Evolutionary conservation across 2,888 invertebrate genomes (phyloP), one percentile per base, ranked within the genome.

Genomic region (Leucophora obtusa): DNA sequence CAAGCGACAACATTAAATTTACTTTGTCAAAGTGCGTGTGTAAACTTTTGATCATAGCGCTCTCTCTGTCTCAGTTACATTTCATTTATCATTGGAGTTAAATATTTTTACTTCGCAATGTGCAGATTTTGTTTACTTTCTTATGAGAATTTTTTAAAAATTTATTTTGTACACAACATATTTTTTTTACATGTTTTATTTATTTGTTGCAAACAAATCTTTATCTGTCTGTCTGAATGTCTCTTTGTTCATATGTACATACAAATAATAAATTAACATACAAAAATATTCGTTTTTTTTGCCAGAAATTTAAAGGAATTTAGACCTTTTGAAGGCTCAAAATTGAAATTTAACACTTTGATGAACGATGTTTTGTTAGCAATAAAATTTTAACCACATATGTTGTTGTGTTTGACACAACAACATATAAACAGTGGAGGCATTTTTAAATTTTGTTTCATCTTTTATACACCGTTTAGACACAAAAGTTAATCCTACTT

Each of bases 1-100:
- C 54, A 50, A 77, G 69, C 63, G 76, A 73, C 80, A 81, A 59
- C 47, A 63, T 54, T 53, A 70, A 73, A 81, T 76, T 73, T 65
- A 50, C 50, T 38, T 50, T 81, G 76, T 70, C 80, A 73, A 69
- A 77, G 65, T 33, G 35, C 43, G 56, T 53, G 11, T 43, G 17
- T n/a, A 11, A 14, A 38, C 59, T 50, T 62, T 56, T 60, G 71
- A 75, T 79, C 71, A 51, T n/a, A 33, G 56, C 21, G n/a, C 47
- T 50, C 15, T 24, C 50, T 28, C 28, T 28, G 28, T 38, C n/a
- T n/a, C n/a, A n/a, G 38, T 51, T 51, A 50, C 54, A 74, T 60
- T 65, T 38, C 33, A 62, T 73, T 58, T 65, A 54, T 59, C n/a
- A 47, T 47, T n/a, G 6, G 15, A 47, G 43, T 47, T 47, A n/a